A percentile compares a stretch with the other conserved stretches of the same genome.
phyloP scores from a whole-genome alignment of 2,797 vertebrate genomes.

The Okamejei kenojei region DNA sequence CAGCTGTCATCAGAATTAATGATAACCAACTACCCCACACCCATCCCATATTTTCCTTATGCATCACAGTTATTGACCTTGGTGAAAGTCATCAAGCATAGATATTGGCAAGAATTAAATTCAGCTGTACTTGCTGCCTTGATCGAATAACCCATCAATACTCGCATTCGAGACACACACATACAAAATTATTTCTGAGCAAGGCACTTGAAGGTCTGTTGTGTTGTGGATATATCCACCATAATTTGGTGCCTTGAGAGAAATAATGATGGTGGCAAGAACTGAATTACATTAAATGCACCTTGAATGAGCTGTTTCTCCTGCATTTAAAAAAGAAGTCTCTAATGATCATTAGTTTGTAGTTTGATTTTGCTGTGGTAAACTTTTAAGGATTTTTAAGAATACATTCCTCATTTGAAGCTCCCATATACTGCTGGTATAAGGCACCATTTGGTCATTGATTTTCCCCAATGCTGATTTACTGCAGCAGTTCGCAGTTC shows the following conservation, averaged over 20 bases:
- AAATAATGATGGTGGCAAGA: neutral
- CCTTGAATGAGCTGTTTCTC: neutral
- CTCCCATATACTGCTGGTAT: neutral
- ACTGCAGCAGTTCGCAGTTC: neutral
- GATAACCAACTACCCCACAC: too few species aligned
- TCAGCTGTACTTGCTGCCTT: neutral
- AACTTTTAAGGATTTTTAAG: neutral
- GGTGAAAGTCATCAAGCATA: neutral
- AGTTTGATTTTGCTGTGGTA: neutral
- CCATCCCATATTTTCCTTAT: neutral
- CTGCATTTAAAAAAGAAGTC: neutral
- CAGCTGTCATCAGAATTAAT: too few species aligned
- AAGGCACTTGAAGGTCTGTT: neutral
- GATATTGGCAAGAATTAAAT: too few species aligned
- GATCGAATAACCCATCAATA: neutral
- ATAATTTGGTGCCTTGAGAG: neutral
- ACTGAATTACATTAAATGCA: neutral
- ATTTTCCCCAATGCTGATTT: neutral
- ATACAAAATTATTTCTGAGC: neutral
- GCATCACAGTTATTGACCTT: neutral
- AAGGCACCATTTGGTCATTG: neutral
- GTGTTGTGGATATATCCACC: neutral
- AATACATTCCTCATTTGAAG: neutral
- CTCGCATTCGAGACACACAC: too few species aligned
- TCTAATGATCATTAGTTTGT: neutral